phyloP scores from a whole-genome alignment of 2,888 invertebrate genomes.

The Dasysyrphus albostriatus region DNA sequence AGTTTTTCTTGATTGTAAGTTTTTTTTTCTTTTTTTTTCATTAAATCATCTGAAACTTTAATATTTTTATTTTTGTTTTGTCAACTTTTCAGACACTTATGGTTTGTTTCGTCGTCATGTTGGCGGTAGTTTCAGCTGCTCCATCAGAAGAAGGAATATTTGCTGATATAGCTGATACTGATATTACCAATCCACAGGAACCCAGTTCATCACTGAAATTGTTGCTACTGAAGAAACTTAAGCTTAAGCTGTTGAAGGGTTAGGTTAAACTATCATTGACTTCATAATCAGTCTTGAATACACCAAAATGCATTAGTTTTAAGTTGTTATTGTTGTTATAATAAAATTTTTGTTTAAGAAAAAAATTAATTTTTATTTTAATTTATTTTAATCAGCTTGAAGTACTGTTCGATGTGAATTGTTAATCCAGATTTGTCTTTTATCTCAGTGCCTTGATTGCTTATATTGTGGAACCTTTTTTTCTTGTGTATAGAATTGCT shows the following conservation, averaged over 20 bases:
- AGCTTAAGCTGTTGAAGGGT: conserved; percentile 30
- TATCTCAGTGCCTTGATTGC: too few species aligned
- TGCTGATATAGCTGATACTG: conserved; percentile 8
- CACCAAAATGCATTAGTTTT: conserved; percentile 14
- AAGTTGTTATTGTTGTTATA: conserved; percentile 10
- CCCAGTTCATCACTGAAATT: neutral
- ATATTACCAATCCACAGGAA: conserved; percentile 34
- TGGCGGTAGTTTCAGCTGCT: conserved; percentile 13
- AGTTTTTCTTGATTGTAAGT: conserved; percentile 27
- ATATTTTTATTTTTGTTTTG: neutral
- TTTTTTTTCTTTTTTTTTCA: neutral
- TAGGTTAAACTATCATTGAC: neutral
- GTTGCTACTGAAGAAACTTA: conserved; percentile 25
- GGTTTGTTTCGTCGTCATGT: neutral
- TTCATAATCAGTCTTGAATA: neutral
- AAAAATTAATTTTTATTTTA: neutral
- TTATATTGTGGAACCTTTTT: too few species aligned
- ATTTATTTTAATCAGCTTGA: too few species aligned
- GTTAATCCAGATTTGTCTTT: too few species aligned
- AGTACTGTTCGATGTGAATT: too few species aligned
- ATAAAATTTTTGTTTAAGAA: neutral
- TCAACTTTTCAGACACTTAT: neutral
- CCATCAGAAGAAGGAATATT: conserved; percentile 31
- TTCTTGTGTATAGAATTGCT: too few species aligned
- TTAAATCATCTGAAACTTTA: neutral